Percentiles rank a stretch among this genome's conserved stretches.
phyloP scores from a whole-genome alignment of 2,888 invertebrate genomes.

The Hypomecis punctinalis region DNA sequence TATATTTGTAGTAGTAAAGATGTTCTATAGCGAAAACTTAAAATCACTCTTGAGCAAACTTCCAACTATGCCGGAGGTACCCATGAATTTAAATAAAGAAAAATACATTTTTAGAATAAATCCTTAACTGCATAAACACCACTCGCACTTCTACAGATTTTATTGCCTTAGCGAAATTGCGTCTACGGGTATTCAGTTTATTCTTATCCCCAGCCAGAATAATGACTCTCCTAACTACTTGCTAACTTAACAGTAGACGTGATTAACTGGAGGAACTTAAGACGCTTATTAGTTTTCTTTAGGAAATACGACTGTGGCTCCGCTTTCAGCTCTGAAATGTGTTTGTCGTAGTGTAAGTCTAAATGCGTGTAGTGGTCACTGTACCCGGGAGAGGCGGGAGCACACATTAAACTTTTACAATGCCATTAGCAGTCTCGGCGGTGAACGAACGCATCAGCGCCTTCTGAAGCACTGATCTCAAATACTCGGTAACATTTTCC shows the following conservation, averaged over 20 bases:
- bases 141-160: no score
- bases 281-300: background rate
- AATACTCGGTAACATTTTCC: background rate
- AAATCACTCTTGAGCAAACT: no score
- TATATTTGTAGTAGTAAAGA: no score
- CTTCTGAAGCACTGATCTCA: constrained; percentile 12
- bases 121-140: no score
- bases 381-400: constrained; percentile 28
- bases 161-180: no score
- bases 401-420: constrained; percentile 65
- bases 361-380: constrained; percentile 43
- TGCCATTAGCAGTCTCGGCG: constrained; percentile 61
- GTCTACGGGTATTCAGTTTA: no score
- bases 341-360: constrained; percentile 13
- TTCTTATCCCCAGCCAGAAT: no score
- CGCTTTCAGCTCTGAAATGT: background rate
- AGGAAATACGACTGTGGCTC: background rate
- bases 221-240: no score
- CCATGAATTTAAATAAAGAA: no score
- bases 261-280: background rate
- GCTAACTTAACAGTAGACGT: background rate
- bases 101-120: no score
- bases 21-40: no score
- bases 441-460: constrained; percentile 54
- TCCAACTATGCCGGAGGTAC: no score